phyloP scores from a whole-genome alignment of 2,113 vertebrate species.

The Rhodinocichla rosea region DNA sequence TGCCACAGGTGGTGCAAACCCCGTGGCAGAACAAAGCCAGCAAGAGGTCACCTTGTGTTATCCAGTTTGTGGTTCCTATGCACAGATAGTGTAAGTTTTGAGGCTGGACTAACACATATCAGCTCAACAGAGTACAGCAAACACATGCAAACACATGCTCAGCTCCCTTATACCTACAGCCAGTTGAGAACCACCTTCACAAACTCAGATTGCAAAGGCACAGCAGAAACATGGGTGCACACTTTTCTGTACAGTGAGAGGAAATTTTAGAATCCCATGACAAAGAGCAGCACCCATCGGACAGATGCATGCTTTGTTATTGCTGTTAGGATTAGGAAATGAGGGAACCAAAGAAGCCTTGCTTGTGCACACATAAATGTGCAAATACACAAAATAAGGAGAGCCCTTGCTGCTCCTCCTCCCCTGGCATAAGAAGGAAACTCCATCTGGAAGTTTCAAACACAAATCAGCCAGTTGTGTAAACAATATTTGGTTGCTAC shows the following conservation, averaged over 20 bases:
- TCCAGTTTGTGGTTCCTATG: not conserved
- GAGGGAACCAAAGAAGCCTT: not conserved
- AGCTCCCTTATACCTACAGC: not conserved
- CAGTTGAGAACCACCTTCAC: not conserved
- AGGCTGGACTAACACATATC: not conserved
- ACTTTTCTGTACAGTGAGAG: not conserved
- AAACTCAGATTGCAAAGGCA: not conserved
- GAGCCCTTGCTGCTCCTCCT: not conserved
- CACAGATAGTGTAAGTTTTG: not conserved
- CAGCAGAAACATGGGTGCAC: not conserved
- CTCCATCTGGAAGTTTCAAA: not conserved
- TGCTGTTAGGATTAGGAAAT: not conserved
- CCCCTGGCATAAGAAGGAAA: not conserved
- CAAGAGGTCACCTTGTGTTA: not conserved
- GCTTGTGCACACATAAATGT: not conserved
- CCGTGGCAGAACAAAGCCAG: not conserved
- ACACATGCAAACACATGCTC: accelerated
- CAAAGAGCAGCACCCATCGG: not conserved
- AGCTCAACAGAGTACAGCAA: not conserved
- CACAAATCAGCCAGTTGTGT: not conserved
- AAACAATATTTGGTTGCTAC: constrained; percentile 11
- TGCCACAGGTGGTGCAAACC: not conserved
- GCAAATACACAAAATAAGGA: not conserved
- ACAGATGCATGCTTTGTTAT: not conserved
- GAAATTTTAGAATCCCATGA: not conserved